Evolutionary conservation across 2,113 vertebrate species (phyloP), one percentile per base, ranked within the genome.

Genomic region (Puntigrus tetrazona): DNA sequence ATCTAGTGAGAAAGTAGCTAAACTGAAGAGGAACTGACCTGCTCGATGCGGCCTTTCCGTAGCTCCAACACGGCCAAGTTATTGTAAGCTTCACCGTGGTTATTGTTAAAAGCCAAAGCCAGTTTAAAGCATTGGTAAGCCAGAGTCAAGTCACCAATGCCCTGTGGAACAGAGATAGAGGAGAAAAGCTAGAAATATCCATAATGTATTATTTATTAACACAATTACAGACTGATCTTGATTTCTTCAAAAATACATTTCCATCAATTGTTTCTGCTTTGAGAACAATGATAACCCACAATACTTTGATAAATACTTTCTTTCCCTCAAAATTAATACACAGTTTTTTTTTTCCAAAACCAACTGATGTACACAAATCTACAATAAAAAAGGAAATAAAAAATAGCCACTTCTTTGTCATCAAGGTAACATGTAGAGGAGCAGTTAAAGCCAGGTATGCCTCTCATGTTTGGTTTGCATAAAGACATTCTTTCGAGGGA

Each of bases 21-120:
- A n/a, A n/a, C n/a, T n/a, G 41, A 43, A 1, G 8, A 10, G 52
- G 52, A 43, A 29, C 94, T 88, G 82, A 99, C 98, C 97, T 99
- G 98, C 55, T 99, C 97, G 1, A 94, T 43, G 4, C 92, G 96
- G 78, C 96, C 97, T 94, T 95, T 97, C 11, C 92, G 92, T 92
- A 98, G 94, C 92, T 98, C 98, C 91, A 99, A 92, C 78, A 99
- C 96, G 0, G 97, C 97, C 89, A 99, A 90, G 90, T 99, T 99
- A 92, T 99, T 99, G 89, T 97, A 99, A 72, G 98, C 96, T 88
- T 99, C 98, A 0, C 97, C 96, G 0, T 97, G 95, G 87, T 96
- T 84, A 0, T 98, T 99, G 86, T 97, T 97, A 91, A 96, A 96
- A 87, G 96, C 94, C 89, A 99, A 91, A 0, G 97, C 92, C 72